Evolutionary conservation across 1,140 invertebrate genomes (phyloP).

Genomic region (Drosophila nebulosa): DNA sequence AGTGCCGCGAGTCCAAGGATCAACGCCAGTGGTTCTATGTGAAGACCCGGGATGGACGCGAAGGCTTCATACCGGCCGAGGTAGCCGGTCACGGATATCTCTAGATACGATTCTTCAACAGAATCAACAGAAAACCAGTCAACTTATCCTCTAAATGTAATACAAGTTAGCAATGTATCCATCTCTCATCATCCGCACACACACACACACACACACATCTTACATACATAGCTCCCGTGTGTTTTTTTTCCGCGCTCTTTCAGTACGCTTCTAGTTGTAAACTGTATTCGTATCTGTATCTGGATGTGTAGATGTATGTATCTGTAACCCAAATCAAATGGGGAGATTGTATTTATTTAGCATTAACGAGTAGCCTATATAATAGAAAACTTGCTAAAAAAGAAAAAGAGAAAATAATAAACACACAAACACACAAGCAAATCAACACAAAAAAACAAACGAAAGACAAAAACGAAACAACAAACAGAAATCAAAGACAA

Average conservation of each 20-base stretch:
- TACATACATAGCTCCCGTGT: neutral
- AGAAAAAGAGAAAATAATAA: slow-evolving; percentile 57
- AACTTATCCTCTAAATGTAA: slow-evolving; percentile 33
- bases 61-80: slow-evolving; percentile 89
- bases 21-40: slow-evolving; percentile 88
- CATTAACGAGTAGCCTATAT: slow-evolving; percentile 49
- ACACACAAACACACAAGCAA: slow-evolving; percentile 4
- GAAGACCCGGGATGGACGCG: slow-evolving; percentile 84
- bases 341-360: slow-evolving; percentile 34
- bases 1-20: slow-evolving; percentile 81
- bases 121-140: slow-evolving; percentile 15
- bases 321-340: slow-evolving; percentile 7
- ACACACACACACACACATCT: neutral
- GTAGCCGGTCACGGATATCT: slow-evolving; percentile 88
- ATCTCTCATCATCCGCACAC: slow-evolving; percentile 10
- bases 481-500: slow-evolving; percentile 67
- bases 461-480: slow-evolving; percentile 59
- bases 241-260: slow-evolving; percentile 34
- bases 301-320: slow-evolving; percentile 49
- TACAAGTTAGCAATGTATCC: slow-evolving; percentile 29
- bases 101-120: slow-evolving; percentile 80
- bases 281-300: slow-evolving; percentile 55
- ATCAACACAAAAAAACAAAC: slow-evolving; percentile 43
- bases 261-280: slow-evolving; percentile 68
- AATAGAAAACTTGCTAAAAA: slow-evolving; percentile 57